Evolutionary conservation across 2,797 vertebrate species (phyloP).

Genomic region (Furcifer pardalis): DNA sequence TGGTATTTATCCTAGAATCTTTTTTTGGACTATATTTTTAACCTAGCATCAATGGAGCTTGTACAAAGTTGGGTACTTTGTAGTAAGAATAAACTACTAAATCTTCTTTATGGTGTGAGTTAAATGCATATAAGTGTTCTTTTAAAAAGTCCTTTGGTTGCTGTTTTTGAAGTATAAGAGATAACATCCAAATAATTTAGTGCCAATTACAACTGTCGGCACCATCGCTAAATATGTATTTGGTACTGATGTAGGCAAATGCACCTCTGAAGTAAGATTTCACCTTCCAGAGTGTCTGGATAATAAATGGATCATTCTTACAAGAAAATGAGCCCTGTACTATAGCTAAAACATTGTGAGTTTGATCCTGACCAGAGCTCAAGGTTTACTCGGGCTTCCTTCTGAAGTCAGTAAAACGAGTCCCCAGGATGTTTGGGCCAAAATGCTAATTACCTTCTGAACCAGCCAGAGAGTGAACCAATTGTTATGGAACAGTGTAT

Average conservation of each 20-base stretch:
- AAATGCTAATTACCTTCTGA: too few relatives aligned
- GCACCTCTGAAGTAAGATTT: background rate
- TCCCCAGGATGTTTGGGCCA: too few relatives aligned
- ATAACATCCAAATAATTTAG: background rate
- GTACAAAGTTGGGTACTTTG: slow-evolving; percentile 37
- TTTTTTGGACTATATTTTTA: slow-evolving; percentile 54
- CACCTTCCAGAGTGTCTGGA: background rate
- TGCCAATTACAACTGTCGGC: background rate
- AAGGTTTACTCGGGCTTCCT: too few relatives aligned
- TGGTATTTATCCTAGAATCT: slow-evolving; percentile 52
- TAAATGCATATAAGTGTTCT: slow-evolving; percentile 1
- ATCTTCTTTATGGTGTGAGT: slow-evolving; percentile 29
- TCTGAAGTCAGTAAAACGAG: too few relatives aligned
- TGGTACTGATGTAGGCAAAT: background rate
- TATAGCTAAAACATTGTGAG: too few relatives aligned
- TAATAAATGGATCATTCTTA: too few relatives aligned
- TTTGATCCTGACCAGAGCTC: too few relatives aligned
- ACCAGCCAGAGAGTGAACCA: too few relatives aligned
- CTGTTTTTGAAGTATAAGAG: slow-evolving; percentile 39
- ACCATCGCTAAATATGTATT: background rate
- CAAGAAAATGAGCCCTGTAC: background rate
- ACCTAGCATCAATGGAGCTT: slow-evolving; percentile 36
- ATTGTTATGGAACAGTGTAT: too few relatives aligned
- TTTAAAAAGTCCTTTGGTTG: background rate
- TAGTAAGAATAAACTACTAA: slow-evolving; percentile 8